Percentiles rank a stretch among this genome's conserved stretches.
phyloP scores from a whole-genome alignment of 1,140 invertebrate genomes.

The Adelges cooleyi region DNA sequence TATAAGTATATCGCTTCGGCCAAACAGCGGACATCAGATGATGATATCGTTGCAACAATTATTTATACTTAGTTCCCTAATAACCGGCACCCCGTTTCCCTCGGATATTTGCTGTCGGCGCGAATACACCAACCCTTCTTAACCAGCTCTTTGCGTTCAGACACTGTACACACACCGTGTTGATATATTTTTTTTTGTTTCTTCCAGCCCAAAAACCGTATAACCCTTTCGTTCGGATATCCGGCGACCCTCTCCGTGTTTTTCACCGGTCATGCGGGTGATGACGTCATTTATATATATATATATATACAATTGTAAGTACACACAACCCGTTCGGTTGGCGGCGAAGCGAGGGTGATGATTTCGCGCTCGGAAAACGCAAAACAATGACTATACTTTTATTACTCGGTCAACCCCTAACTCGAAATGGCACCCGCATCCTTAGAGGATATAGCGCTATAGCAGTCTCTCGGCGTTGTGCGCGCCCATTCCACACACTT shows the following conservation, averaged over 20 bases:
- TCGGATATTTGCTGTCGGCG: no score
- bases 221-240: not conserved
- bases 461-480: not conserved
- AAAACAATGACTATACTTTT: constrained; percentile 29
- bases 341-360: not conserved
- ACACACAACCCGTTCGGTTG: constrained; percentile 15
- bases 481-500: constrained; percentile 21
- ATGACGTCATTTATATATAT: not conserved
- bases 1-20: no score
- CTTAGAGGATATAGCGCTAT: not conserved
- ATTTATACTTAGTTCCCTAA: no score
- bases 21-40: no score
- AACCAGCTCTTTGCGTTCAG: no score
- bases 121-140: no score
- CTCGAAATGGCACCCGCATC: constrained; percentile 2
- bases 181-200: no score
- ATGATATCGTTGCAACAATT: no score
- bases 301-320: no score
- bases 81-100: no score
- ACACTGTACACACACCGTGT: no score
- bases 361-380: constrained; percentile 27
- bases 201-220: no score
- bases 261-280: not conserved
- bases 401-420: constrained; percentile 26
- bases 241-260: not conserved